These are phyloP conservation scores for Dendrocincla fuliginosa DNA, from an alignment of 2,797 vertebrate genomes.

Conservation along the genomic window DNA sequence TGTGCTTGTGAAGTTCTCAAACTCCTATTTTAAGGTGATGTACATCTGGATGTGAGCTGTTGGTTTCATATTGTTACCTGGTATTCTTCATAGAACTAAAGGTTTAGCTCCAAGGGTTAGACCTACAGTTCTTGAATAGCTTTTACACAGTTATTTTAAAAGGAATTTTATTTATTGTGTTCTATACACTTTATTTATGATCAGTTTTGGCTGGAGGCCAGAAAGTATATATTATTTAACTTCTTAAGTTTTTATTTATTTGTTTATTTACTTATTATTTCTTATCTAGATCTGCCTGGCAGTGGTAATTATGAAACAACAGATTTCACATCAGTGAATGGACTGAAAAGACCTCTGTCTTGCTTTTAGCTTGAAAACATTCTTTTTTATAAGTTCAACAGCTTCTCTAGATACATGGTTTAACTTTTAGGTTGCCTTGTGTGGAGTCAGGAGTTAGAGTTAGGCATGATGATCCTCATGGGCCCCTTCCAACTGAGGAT, in stretches of 20 bases:
- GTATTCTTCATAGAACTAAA: background rate
- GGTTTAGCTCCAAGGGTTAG: background rate
- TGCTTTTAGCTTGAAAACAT: background rate
- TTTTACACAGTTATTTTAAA: background rate
- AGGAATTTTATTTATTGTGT: background rate
- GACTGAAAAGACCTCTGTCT: background rate
- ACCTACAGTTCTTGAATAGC: background rate
- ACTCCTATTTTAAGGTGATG: background rate
- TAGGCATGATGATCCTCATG: rapidly evolving
- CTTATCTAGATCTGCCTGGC: background rate
- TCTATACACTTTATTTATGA: background rate
- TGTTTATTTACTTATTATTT: background rate
- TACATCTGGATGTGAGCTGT: background rate
- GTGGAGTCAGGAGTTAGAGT: background rate
- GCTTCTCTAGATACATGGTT: background rate
- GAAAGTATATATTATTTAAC: background rate
- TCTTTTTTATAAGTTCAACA: background rate
- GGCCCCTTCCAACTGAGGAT: background rate
- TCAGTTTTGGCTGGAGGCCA: background rate
- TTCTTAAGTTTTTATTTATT: background rate
- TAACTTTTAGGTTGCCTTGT: background rate
- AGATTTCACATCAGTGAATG: background rate
- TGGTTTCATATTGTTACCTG: background rate
- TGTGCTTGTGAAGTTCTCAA: background rate
- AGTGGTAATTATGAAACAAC: background rate